phyloP scores from a whole-genome alignment of 2,888 invertebrate genomes.

The Lypha dubia region DNA sequence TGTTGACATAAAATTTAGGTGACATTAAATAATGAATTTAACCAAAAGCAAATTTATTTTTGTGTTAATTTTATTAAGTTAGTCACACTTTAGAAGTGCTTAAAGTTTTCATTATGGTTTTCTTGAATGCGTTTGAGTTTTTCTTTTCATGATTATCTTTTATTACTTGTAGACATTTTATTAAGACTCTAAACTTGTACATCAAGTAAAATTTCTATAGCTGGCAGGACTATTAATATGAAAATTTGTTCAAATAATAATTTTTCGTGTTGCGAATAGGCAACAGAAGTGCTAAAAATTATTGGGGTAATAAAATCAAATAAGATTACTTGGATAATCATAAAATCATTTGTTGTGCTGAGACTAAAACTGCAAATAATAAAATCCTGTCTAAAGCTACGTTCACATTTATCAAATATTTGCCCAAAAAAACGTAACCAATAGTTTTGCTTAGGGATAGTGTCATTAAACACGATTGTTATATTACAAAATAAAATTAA shows the following conservation, averaged over 20 bases:
- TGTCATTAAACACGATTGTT: too few relatives aligned
- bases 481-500: too few relatives aligned
- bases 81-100: slow-evolving; percentile 4
- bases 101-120: not conserved
- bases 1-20: slow-evolving; percentile 22
- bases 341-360: not conserved
- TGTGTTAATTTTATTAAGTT: not conserved
- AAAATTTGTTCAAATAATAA: not conserved
- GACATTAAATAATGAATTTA: slow-evolving; percentile 13
- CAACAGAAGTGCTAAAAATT: not conserved
- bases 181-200: slow-evolving; percentile 1
- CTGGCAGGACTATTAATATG: not conserved
- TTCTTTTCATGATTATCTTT: not conserved
- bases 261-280: too few relatives aligned
- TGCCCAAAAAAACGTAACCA: not conserved
- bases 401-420: too few relatives aligned
- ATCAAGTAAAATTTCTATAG: not conserved
- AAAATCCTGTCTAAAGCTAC: not conserved
- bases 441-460: too few relatives aligned
- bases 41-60: not conserved
- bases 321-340: not conserved
- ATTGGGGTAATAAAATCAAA: not conserved
- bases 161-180: not conserved
- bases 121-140: slow-evolving; percentile 1
- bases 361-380: not conserved